Conservation (phyloP, 2,113 vertebrate genomes). For the Atlantisia rogersi region DNA sequence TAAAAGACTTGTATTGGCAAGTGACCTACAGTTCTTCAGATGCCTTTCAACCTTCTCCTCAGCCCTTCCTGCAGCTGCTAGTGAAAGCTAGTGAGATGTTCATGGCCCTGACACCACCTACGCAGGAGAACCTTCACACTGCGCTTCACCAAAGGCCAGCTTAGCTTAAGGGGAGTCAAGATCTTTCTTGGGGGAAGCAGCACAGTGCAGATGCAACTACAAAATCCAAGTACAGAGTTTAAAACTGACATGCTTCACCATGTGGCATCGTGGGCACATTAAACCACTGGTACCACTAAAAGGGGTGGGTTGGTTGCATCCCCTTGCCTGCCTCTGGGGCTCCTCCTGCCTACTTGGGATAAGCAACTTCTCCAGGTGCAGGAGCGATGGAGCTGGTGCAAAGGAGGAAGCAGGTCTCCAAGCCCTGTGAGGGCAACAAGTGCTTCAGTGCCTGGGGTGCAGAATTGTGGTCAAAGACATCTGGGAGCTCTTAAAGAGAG, state of each 20-base stretch:
- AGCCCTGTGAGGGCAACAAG: neutral
- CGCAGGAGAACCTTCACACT: neutral
- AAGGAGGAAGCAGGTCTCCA: rapidly evolving
- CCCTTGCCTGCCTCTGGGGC: neutral
- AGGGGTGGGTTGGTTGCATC: neutral
- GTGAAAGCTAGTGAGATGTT: conserved; percentile 28
- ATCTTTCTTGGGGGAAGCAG: neutral
- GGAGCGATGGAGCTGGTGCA: neutral
- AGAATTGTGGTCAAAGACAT: rapidly evolving
- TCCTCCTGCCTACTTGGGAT: neutral
- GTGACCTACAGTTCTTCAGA: conserved; percentile 31
- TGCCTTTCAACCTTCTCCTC: conserved; percentile 6
- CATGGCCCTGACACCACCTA: neutral
- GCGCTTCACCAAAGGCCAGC: neutral
- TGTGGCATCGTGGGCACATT: rapidly evolving
- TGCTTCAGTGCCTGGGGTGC: neutral
- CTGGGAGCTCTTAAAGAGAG: neutral
- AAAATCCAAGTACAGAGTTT: neutral
- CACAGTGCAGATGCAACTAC: neutral
- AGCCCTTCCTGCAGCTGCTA: conserved; percentile 4
- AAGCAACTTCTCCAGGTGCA: neutral
- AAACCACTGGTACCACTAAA: neutral
- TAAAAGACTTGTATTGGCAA: conserved; percentile 53
- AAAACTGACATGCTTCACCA: neutral
- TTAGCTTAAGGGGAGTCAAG: neutral